phyloP scores from a whole-genome alignment of 2,113 vertebrate genomes.

The Lophius piscatorius region DNA sequence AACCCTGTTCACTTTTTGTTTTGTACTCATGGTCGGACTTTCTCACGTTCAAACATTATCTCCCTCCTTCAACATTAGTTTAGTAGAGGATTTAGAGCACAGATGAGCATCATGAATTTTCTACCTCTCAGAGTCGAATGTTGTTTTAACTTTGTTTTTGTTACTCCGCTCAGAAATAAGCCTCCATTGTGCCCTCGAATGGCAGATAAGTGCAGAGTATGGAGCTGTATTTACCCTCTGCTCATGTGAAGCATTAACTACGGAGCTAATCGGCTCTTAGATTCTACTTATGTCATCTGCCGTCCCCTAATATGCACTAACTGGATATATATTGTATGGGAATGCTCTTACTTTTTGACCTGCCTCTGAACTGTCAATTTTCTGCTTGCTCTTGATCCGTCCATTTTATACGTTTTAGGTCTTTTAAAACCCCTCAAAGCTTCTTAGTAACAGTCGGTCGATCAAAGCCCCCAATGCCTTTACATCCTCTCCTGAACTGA shows the following conservation, averaged over 20 bases:
- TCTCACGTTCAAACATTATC: constrained; percentile 1
- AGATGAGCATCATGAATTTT: too few relatives aligned
- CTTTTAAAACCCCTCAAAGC: constrained; percentile 80
- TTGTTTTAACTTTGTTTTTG: too few relatives aligned
- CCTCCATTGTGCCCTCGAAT: constrained; percentile 3
- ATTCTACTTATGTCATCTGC: constrained; percentile 68
- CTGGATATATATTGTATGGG: constrained; percentile 71
- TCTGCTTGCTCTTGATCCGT: constrained; percentile 75
- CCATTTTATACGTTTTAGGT: constrained; percentile 78
- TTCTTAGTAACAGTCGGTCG: constrained; percentile 84
- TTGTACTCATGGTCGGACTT: constrained; percentile 9
- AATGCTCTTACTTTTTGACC: constrained; percentile 74
- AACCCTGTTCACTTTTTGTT: constrained; percentile 4
- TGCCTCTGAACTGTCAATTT: constrained; percentile 77
- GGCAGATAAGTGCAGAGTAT: constrained; percentile 5
- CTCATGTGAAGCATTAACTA: constrained; percentile 71
- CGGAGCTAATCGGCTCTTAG: constrained; percentile 69
- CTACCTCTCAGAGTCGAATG: constrained; percentile 21
- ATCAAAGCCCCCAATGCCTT: constrained; percentile 81
- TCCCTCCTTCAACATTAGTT: too few relatives aligned
- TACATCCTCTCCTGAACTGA: constrained; percentile 76
- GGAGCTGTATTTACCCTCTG: constrained; percentile 49
- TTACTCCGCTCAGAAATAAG: constrained; percentile 24
- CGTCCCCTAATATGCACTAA: constrained; percentile 68
- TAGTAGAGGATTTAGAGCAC: too few relatives aligned